phyloP scores from a whole-genome alignment of 2,113 vertebrate species.

The Crotophaga sulcirostris region DNA sequence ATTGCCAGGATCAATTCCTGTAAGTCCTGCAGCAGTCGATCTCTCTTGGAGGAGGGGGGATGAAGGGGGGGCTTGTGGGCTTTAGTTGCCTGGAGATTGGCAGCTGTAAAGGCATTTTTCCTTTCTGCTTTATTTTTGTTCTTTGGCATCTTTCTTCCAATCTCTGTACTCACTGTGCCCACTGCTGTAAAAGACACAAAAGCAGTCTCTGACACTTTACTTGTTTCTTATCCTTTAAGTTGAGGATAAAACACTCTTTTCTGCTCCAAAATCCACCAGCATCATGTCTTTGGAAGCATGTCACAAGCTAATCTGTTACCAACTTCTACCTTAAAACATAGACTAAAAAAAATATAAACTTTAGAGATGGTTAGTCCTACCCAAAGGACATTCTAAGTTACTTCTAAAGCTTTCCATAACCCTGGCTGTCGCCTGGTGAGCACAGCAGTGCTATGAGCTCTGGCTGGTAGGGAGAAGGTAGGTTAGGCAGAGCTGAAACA shows the following conservation, averaged over 20 bases:
- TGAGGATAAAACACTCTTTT: not conserved
- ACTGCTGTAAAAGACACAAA: not conserved
- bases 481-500: not conserved
- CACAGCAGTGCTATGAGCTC: rapidly evolving
- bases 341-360: not conserved
- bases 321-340: not conserved
- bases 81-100: not conserved
- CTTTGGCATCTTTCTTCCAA: not conserved
- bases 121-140: not conserved
- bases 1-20: conserved; percentile 7
- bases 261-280: not conserved
- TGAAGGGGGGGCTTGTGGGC: not conserved
- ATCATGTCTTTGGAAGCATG: not conserved
- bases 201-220: not conserved
- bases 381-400: not conserved
- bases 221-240: not conserved
- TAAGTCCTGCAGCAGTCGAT: not conserved
- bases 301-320: not conserved
- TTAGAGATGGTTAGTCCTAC: not conserved
- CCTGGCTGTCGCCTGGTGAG: not conserved
- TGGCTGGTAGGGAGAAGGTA: not conserved
- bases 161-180: not conserved
- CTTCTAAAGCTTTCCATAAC: not conserved
- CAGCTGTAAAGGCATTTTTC: not conserved
- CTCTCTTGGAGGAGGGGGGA: not conserved